Evolutionary conservation across 37 sponge, comb jelly and placozoan genomes (phyloP), one percentile per base, ranked within the genome.

Genomic region (Aplysina aerophoba): DNA sequence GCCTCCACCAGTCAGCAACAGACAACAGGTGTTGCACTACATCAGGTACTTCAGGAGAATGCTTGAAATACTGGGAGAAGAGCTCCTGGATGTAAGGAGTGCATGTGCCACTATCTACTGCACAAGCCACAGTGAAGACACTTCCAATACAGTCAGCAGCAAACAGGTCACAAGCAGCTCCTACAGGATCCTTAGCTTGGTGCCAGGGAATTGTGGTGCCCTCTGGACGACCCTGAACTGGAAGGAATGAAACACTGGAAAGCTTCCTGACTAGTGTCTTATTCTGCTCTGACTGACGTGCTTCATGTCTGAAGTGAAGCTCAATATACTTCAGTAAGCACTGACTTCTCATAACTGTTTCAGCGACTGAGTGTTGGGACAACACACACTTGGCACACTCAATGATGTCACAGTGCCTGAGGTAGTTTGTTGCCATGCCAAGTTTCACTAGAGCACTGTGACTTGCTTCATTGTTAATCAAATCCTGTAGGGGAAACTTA

Each of bases 371-470:
- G 50, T 44, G 50, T 44, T 44, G 50, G 8, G 50, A 3, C 50
- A 44, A 44, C 50, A 44, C 50, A 44, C 50, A 16, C 12, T 40
- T 75, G 20, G 53, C 78, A 40, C 78, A 40, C 20, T 75, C 78
- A 53, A 75, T 40, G 54, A 75, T 50, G 41, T 75, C 77, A 38
- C 35, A 17, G 19, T 79, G 0, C 27, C 60, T 61, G 2, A 91
- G 92, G n/a, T 81, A 40, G 11, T 41, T 19, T n/a, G 55, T 16
- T 31, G 74, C 36, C 88, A 91, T 91, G 1, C 88, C 88, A 19
- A 91, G 55, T 0, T 41, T 13, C 59, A 8, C 27, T 2, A 91
- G 53, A 61, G 34, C 82, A 4, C 5, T 4, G 33, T 50, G 41
- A 35, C 62, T 59, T 12, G 34, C 27, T 59, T 31, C 21, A 35